Evolutionary conservation across 2,113 vertebrate genomes (phyloP), one percentile per base, ranked within the genome.

Genomic region (Malurus melanocephalus): DNA sequence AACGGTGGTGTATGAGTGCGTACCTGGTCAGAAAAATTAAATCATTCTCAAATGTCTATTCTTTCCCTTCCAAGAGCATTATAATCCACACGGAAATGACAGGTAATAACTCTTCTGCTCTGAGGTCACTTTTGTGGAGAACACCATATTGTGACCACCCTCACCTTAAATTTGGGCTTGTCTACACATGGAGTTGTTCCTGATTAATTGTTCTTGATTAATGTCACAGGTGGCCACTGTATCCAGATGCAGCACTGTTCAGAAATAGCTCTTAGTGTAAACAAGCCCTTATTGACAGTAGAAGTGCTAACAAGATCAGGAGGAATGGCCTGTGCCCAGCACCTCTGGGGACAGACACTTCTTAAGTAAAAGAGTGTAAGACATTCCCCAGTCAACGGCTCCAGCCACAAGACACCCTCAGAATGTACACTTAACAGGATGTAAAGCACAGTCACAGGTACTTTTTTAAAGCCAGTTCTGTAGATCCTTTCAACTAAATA

Each of bases 161-260:
- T 85, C 85, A 87, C 67, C 56, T 89, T 89, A 87, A 93, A 87
- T 91, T 73, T 74, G 72, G 91, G 67, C 79, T 89, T 96, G 72
- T 87, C 89, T 89, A 80, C 81, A 89, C 56, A 28, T 13, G 33
- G 16, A 85, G 60, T 38, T 87, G 67, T 48, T 87, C 78, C 75
- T 87, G 94, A 92, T 95, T 85, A 94, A 87, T 90, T 86, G 69
- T 76, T 93, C 81, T 65, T 90, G 87, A 93, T 93, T 84, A 85
- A 89, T 85, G 67, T 77, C 85, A 80, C 62, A 35, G 87, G 87
- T 89, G 87, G 48, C 75, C 89, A 87, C 35, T 74, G 75, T 51
- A 89, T 82, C 35, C 79, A 90, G 91, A 89, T 67, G 60, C 32
- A 20, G 75, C 56, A 87, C 74, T 87, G 75, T 72, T 92, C 67